phyloP scores from a whole-genome alignment of 2,888 invertebrate genomes.

The Pyrochroa serraticornis region DNA sequence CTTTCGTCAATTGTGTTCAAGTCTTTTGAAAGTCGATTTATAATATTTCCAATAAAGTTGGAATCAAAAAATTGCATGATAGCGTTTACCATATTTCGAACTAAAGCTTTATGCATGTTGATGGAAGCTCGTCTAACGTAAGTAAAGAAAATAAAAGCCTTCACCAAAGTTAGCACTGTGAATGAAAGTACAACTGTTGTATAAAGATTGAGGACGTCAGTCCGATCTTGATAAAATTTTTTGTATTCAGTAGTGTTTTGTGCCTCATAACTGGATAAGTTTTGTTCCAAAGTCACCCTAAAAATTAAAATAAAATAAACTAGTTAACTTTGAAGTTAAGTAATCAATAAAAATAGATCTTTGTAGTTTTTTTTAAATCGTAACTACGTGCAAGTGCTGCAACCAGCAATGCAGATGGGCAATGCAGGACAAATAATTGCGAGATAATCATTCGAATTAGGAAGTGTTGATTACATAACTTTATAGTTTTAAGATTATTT shows the following conservation, averaged over 20 bases:
- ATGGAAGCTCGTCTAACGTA: slow-evolving; percentile 31
- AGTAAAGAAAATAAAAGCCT: not conserved
- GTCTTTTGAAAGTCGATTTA: slow-evolving; percentile 69
- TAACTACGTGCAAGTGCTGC: too few species aligned
- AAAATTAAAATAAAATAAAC: not conserved
- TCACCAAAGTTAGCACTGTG: not conserved
- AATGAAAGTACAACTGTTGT: not conserved
- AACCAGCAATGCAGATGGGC: too few species aligned
- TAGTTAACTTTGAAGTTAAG: not conserved
- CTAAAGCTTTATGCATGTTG: slow-evolving; percentile 69
- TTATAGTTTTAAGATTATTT: not conserved
- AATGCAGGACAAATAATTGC: too few species aligned
- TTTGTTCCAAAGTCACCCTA: slow-evolving; percentile 19
- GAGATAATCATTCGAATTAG: too few species aligned
- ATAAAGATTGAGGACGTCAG: not conserved
- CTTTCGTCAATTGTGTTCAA: slow-evolving; percentile 72
- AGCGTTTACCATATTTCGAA: slow-evolving; percentile 60
- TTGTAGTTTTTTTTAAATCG: too few species aligned
- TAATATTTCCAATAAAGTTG: slow-evolving; percentile 52
- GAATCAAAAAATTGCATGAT: slow-evolving; percentile 50
- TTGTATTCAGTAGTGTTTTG: slow-evolving; percentile 2
- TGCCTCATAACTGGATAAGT: not conserved
- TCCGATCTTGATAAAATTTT: not conserved
- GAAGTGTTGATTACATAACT: too few species aligned
- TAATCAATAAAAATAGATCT: too few species aligned